Conservation (phyloP, 1,140 invertebrate genomes). For the Drosophila lacteicornis region DNA sequence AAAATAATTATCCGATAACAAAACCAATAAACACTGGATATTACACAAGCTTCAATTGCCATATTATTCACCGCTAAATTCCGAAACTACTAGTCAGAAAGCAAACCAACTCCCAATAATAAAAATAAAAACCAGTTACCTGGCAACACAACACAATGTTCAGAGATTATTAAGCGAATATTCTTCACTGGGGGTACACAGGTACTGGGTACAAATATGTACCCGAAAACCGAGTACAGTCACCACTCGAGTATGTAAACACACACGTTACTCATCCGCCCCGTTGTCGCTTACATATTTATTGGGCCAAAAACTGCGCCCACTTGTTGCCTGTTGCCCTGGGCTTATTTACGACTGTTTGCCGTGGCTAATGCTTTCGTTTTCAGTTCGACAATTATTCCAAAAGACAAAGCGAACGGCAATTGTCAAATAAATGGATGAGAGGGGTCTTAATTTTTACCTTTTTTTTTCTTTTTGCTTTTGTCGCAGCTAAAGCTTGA, state of each 20-base stretch:
- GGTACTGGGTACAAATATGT: conserved; percentile 2
- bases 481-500: neutral
- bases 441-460: conserved; percentile 2
- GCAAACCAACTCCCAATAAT: conserved; percentile 18
- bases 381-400: conserved; percentile 43
- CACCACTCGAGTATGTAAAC: conserved; percentile 35
- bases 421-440: conserved; percentile 39
- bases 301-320: conserved; percentile 50
- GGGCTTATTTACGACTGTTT: conserved; percentile 32
- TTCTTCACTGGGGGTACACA: conserved; percentile 28
- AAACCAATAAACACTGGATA: neutral
- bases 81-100: conserved; percentile 26
- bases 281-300: conserved; percentile 10
- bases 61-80: conserved; percentile 41
- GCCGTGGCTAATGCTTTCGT: conserved; percentile 43
- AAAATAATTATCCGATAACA: conserved; percentile 15
- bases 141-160: conserved; percentile 18
- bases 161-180: conserved; percentile 16
- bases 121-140: conserved; percentile 33
- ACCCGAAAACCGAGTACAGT: conserved; percentile 33
- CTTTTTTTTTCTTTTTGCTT: conserved; percentile 1
- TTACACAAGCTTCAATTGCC: conserved; percentile 19
- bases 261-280: conserved; percentile 37
- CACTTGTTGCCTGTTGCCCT: conserved; percentile 31
- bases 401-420: conserved; percentile 30